Conservation (phyloP, 2,113 vertebrate species). For the Saiga tatarica region DNA sequence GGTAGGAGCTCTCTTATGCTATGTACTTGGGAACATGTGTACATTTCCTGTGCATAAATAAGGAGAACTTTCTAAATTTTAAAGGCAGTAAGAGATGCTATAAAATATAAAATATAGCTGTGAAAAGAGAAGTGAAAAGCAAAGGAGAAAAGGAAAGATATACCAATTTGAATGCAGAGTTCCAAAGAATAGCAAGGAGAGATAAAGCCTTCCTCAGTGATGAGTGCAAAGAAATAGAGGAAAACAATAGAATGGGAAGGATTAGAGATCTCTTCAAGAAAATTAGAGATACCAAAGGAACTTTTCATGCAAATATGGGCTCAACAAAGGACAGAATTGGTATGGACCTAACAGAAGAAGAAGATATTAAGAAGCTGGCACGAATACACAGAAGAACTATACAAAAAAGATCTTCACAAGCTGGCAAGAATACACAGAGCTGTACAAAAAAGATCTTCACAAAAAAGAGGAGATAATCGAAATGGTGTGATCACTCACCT, state of each 20-base stretch:
- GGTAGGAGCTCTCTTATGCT: neutral
- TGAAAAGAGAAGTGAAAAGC: neutral
- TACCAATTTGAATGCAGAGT: neutral
- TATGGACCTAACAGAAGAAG: neutral
- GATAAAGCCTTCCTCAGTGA: neutral
- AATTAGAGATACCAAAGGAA: neutral
- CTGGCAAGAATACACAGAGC: no score
- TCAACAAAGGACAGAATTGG: neutral
- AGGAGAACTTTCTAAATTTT: neutral
- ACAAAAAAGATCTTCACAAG: neutral
- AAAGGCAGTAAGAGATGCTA: neutral
- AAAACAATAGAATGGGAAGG: neutral
- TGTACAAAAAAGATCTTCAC: neutral
- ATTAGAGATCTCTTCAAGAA: neutral
- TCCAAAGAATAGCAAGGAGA: neutral
- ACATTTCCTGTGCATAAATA: neutral
- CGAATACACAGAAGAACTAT: neutral
- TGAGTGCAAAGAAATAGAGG: neutral
- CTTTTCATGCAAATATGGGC: neutral
- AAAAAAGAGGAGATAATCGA: neutral
- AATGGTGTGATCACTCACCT: neutral
- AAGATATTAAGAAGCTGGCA: neutral
- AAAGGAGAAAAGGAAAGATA: neutral
- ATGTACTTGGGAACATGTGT: neutral
- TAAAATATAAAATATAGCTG: neutral